phyloP scores from a whole-genome alignment of 2,888 invertebrate species.

The Eupithecia centaureata region DNA sequence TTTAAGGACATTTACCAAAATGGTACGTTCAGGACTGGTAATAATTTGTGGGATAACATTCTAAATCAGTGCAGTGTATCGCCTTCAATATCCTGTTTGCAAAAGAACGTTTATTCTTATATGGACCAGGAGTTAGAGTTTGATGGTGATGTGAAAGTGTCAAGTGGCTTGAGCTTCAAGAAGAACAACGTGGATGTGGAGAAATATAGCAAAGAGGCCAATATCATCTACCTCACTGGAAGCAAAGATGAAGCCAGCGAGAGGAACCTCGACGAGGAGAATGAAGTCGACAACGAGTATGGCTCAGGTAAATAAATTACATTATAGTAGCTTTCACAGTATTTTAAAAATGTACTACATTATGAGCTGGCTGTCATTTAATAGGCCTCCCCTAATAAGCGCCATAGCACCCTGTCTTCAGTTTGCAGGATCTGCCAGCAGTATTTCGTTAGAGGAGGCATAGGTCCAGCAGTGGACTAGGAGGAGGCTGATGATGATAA shows the following conservation, averaged over 20 bases:
- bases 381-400: too few relatives aligned
- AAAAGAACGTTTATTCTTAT: conserved; percentile 90
- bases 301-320: conserved; percentile 66
- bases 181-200: conserved; percentile 86
- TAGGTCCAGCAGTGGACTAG: too few relatives aligned
- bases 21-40: conserved; percentile 83
- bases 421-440: too few relatives aligned
- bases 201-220: conserved; percentile 82
- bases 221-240: conserved; percentile 75
- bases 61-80: conserved; percentile 87
- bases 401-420: too few relatives aligned
- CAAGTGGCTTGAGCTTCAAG: conserved; percentile 86
- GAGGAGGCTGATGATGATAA: too few relatives aligned
- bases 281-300: conserved; percentile 69
- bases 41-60: conserved; percentile 89
- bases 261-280: conserved; percentile 67
- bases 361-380: too few relatives aligned
- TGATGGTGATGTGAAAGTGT: conserved; percentile 86
- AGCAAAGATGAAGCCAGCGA: conserved; percentile 57
- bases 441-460: too few relatives aligned
- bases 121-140: conserved; percentile 87
- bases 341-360: too few relatives aligned
- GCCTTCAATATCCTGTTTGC: conserved; percentile 89
- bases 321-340: too few relatives aligned
- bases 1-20: conserved; percentile 74